Evolutionary conservation across 2,888 invertebrate genomes (phyloP), one percentile per base, ranked within the genome.

Genomic region (Diloba caeruleocephala): DNA sequence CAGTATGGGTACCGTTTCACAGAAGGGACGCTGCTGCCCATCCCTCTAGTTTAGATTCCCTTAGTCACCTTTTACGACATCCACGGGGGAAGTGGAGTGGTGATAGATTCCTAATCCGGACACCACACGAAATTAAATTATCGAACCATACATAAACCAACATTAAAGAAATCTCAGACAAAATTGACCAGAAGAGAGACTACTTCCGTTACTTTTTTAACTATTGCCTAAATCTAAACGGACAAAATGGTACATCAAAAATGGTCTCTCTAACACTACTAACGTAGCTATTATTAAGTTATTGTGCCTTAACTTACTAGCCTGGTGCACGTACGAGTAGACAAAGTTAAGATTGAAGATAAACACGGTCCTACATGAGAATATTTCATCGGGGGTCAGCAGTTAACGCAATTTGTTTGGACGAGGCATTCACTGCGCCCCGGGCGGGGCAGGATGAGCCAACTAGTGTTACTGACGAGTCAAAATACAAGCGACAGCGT

Each of bases 391-490:
- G 74, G 58, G 74, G 82, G 85, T 83, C 85, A 84, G 84, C 79
- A 79, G 76, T 82, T 78, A 78, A 79, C 79, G 74, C 83, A 84
- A 85, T 87, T 87, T 87, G 85, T 87, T 85, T 55, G 55, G 56
- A 55, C 48, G 81, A 78, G 78, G 78, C 74, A 78, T 79, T 79
- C 80, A 80, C 74, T 69, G 68, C 70, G 79, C 78, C 71, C 62
- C 64, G 50, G 71, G 81, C 68, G 34, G 51, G 46, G 62, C 63
- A 70, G 72, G 79, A 81, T 70, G 67, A 78, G 74, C 80, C 80
- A 82, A 84, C 80, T 81, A 84, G 76, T 66, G 39, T 34, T 45
- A 25, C 32, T 14, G 1, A n/a, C 15, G 26, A 5, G 6, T 4
- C 25, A 57, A 41, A 19, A 4, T n/a, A 17, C 13, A 48, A 36